These are phyloP conservation scores for Sebastes diaconus DNA, from an alignment of 2,797 vertebrate species.

Conservation along the genomic window DNA sequence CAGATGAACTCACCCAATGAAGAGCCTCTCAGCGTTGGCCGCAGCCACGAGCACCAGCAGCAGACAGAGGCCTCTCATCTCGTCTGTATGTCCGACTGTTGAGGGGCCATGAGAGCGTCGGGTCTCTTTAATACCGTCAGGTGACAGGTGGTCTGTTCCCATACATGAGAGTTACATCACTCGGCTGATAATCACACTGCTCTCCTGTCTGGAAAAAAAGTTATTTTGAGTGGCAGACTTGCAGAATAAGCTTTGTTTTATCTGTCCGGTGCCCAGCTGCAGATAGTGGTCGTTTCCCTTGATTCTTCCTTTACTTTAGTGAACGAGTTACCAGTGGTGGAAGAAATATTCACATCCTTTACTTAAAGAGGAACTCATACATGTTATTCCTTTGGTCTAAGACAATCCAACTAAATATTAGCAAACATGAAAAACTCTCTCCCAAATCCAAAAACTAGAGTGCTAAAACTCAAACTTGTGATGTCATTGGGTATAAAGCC, in stretches of 20 bases:
- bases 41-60: slow-evolving; percentile 63
- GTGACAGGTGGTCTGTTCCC: slow-evolving; percentile 69
- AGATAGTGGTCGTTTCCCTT: slow-evolving; percentile 41
- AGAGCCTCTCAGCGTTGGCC: slow-evolving; percentile 61
- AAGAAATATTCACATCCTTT: neutral
- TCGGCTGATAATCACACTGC: neutral
- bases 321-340: neutral
- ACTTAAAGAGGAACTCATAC: no score
- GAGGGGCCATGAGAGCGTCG: slow-evolving; percentile 14
- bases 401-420: no score
- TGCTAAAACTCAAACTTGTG: no score
- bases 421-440: no score
- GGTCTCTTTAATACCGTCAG: neutral
- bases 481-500: no score
- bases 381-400: no score
- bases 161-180: neutral
- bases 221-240: slow-evolving; percentile 28
- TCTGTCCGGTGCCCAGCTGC: slow-evolving; percentile 55
- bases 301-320: neutral
- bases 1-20: slow-evolving; percentile 70
- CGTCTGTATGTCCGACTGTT: neutral
- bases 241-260: slow-evolving; percentile 12
- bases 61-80: slow-evolving; percentile 70
- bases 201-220: neutral
- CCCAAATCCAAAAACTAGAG: no score